Percentiles rank a stretch among this genome's conserved stretches.
These are phyloP conservation scores for Hozukius guyotensis DNA, from an alignment of 2,797 vertebrate species.

Conservation along the genomic window DNA sequence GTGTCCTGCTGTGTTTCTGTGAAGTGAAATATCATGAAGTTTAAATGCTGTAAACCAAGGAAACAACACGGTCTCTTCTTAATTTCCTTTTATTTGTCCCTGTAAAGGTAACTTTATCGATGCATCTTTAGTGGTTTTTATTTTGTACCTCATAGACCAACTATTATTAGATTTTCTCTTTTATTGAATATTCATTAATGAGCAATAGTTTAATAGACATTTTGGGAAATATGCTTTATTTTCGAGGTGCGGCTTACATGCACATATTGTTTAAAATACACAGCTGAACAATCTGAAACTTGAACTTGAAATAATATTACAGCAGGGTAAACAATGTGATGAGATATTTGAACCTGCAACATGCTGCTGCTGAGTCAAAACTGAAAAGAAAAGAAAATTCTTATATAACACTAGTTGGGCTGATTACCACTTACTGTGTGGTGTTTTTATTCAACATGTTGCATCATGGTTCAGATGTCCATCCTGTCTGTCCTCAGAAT, in stretches of 20 bases:
- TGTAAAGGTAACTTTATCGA: background rate
- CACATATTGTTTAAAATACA: background rate
- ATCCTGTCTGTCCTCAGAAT: background rate
- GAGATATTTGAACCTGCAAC: too few relatives aligned
- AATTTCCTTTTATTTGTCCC: constrained; percentile 15
- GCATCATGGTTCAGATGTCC: background rate
- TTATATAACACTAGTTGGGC: background rate
- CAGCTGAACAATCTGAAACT: background rate
- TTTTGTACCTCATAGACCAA: background rate
- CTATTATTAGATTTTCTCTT: constrained; percentile 1
- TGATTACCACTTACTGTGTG: background rate
- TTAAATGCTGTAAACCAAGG: constrained; percentile 7
- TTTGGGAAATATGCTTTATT: background rate
- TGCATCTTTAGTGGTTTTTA: background rate
- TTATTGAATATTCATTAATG: background rate
- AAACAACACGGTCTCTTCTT: constrained; percentile 10
- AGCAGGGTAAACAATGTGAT: background rate
- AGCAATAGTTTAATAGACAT: background rate
- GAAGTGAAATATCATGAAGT: background rate
- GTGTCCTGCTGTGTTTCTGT: constrained; percentile 5
- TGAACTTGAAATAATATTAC: background rate
- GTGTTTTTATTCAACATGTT: background rate
- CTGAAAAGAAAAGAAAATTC: background rate
- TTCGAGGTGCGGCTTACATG: background rate
- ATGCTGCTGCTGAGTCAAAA: background rate